A percentile compares a stretch with the other conserved stretches of the same genome.
phyloP scores from a whole-genome alignment of 2,113 vertebrate genomes.

The Rhegmatorhina hoffmannsi region DNA sequence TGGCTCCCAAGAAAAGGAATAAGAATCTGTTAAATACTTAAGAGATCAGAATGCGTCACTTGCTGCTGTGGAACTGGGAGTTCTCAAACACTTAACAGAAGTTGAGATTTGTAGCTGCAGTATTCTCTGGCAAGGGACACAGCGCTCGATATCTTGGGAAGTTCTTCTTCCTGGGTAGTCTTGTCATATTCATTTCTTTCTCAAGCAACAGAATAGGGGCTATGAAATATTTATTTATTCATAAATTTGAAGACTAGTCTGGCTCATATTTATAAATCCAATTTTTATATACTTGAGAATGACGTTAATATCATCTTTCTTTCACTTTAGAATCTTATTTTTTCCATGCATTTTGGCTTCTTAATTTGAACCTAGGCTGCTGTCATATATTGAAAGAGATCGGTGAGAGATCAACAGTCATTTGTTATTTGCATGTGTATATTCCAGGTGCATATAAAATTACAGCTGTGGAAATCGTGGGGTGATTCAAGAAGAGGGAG shows the following conservation, averaged over 20 bases:
- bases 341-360: background rate
- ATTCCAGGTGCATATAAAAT: background rate
- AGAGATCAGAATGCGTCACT: background rate
- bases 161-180: background rate
- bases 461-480: background rate
- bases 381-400: background rate
- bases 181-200: background rate
- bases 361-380: background rate
- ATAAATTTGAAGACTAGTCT: background rate
- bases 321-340: background rate
- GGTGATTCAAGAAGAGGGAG: background rate
- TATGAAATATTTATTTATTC: slow-evolving; percentile 1
- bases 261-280: background rate
- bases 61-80: background rate
- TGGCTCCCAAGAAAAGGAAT: background rate
- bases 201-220: background rate
- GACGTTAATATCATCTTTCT: background rate
- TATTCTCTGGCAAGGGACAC: background rate
- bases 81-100: background rate
- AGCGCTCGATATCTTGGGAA: background rate
- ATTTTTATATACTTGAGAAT: background rate
- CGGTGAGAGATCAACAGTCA: background rate
- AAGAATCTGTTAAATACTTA: background rate
- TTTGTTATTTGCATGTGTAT: background rate
- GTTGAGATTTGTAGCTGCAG: background rate